Evolutionary conservation across 2,113 vertebrate species (phyloP), one percentile per base, ranked within the genome.

Genomic region (Propithecus coquereli): DNA sequence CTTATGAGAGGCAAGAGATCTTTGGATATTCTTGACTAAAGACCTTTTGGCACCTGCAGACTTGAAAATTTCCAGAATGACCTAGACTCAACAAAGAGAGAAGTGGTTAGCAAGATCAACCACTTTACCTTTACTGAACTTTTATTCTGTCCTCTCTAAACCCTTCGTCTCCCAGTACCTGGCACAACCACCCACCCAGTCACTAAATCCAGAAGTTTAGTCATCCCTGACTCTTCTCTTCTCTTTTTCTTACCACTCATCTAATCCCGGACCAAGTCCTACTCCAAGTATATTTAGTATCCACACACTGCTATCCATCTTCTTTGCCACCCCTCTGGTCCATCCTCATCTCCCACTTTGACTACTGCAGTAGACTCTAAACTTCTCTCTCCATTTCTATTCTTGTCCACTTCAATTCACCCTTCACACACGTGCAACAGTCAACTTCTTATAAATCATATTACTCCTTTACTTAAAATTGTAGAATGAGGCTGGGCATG

Each of bases 281-380:
- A 77, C 57, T 90, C 63, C 84, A 94, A 82, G 81, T 71, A 77
- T 50, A 92, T 82, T 71, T 92, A 81, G 66, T 71, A 88, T 71
- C n/a, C 52, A 57, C 80, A 54, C 54, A 84, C 52, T 50, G 32
- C 57, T 88, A 54, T 90, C 83, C 8, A 14, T 66, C 10, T 79
- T 89, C 52, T 88, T 68, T 90, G 52, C 57, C 57, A 81, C n/a
- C 32, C 54, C n/a, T 57, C 84, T 87, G 61, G 73, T 91, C 57
- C n/a, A 81, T 73, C 16, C 84, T 93, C 30, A 68, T 25, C 79
- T 91, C 61, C 90, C 27, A 66, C 10, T 25, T 90, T 45, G 7
- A 95, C 65, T 65, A 63, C 23, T 66, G 20, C n/a, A 86, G 80
- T 57, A 22, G 12, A 57, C 63, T 95, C 40, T 34, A 47, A 92